These are phyloP conservation scores for Trichogramma pretiosum DNA, from an alignment of 1,140 invertebrate species.

Conservation along the genomic window DNA sequence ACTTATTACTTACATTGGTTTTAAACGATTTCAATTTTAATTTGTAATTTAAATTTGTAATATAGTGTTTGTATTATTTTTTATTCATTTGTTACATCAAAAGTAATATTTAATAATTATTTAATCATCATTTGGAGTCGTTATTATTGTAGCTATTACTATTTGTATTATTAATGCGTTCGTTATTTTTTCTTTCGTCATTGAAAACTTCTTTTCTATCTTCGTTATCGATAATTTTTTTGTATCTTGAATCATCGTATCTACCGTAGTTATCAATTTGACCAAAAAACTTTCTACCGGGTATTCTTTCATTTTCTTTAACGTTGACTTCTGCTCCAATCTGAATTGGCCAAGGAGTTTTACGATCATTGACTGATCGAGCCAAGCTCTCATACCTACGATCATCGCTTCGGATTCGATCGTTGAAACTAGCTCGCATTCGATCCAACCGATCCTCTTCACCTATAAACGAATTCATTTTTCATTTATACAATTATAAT, in stretches of 20 bases:
- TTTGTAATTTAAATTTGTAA: too few species aligned
- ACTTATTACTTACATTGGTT: too few species aligned
- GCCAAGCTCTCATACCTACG: conserved; percentile 26
- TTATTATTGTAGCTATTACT: neutral
- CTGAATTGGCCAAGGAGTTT: conserved; percentile 40
- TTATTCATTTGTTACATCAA: neutral
- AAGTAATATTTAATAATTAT: neutral
- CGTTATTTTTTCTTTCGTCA: conserved; percentile 23
- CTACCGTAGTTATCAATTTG: conserved; percentile 31
- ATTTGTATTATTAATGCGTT: conserved; percentile 13
- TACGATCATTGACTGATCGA: conserved; percentile 24
- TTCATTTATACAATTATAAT: neutral
- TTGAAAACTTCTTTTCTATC: conserved; percentile 11
- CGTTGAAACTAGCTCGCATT: conserved; percentile 24
- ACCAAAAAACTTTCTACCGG: conserved; percentile 36
- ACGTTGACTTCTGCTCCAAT: conserved; percentile 42
- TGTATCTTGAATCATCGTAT: conserved; percentile 30
- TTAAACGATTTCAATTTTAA: too few species aligned
- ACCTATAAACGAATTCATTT: neutral
- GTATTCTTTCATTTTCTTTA: conserved; percentile 40
- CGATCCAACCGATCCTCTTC: conserved; percentile 17
- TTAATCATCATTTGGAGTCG: neutral
- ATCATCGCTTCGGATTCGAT: conserved; percentile 22
- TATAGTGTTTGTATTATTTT: too few species aligned
- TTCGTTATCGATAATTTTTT: conserved; percentile 20